A percentile compares a stretch with the other conserved stretches of the same genome.
Conservation (phyloP, 2,888 invertebrate species). For the Gibbula magus region DNA sequence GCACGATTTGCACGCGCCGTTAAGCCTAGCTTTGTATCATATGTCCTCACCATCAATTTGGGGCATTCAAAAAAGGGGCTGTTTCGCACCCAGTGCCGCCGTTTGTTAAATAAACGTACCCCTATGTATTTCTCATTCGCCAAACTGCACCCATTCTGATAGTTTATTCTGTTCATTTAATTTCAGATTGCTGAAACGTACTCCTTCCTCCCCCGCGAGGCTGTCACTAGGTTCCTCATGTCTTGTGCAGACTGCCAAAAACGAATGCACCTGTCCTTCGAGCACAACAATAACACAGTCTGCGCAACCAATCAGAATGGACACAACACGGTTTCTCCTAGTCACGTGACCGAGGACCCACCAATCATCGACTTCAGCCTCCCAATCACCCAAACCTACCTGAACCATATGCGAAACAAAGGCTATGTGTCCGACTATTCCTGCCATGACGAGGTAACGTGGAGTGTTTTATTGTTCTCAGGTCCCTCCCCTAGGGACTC, state of each 20-base stretch:
- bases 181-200: conserved; percentile 95
- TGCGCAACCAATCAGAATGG: conserved; percentile 44
- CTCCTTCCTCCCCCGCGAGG: conserved; percentile 95
- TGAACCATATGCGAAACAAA: conserved; percentile 77
- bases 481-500: not conserved
- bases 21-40: not conserved
- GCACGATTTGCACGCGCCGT: conserved; percentile 1
- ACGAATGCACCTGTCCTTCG: conserved; percentile 77
- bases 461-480: not conserved
- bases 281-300: conserved; percentile 50
- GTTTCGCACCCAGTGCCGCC: not conserved
- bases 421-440: conserved; percentile 49
- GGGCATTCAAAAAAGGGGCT: not conserved
- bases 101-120: not conserved
- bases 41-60: not conserved
- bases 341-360: conserved; percentile 61
- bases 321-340: conserved; percentile 18
- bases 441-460: conserved; percentile 55
- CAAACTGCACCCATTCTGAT: not conserved
- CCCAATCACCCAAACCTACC: conserved; percentile 91
- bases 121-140: not conserved
- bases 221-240: conserved; percentile 95
- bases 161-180: conserved; percentile 22
- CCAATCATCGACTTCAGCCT: conserved; percentile 85
- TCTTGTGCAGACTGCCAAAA: conserved; percentile 95